Conservation (phyloP, 2,888 invertebrate genomes). For the Trichopoda pennipes region DNA sequence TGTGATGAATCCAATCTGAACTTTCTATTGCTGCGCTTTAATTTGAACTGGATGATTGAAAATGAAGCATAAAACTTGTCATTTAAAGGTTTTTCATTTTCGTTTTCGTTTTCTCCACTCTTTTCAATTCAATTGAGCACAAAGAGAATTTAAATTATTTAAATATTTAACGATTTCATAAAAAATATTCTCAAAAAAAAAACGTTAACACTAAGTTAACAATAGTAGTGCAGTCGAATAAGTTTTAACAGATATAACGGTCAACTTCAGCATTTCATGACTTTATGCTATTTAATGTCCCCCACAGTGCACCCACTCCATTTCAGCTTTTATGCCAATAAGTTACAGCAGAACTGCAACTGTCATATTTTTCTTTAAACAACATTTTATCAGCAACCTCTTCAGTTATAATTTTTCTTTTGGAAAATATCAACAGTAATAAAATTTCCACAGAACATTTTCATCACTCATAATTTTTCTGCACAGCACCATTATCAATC, state of each 20-base stretch:
- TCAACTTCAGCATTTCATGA: not conserved
- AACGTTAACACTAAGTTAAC: not conserved
- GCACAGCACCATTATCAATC: no score
- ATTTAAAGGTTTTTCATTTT: conserved; percentile 43
- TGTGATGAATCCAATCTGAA: conserved; percentile 53
- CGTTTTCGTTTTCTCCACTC: not conserved
- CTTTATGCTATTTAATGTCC: no score
- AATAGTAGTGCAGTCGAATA: not conserved
- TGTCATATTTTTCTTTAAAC: no score
- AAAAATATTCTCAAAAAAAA: not conserved
- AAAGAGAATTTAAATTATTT: not conserved
- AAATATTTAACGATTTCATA: conserved; percentile 13
- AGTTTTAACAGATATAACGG: no score
- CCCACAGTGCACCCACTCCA: no score
- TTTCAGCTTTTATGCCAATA: no score
- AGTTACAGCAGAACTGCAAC: no score
- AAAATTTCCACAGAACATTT: no score
- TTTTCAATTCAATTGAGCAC: not conserved
- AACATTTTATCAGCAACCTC: no score
- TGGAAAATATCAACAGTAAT: no score
- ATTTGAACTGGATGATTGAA: conserved; percentile 18
- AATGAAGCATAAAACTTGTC: conserved; percentile 52
- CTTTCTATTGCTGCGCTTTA: conserved; percentile 43
- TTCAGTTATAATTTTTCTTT: no score
- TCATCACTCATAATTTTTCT: no score